Conservation (phyloP, 2,797 vertebrate species). For the Oreochromis grahami region DNA sequence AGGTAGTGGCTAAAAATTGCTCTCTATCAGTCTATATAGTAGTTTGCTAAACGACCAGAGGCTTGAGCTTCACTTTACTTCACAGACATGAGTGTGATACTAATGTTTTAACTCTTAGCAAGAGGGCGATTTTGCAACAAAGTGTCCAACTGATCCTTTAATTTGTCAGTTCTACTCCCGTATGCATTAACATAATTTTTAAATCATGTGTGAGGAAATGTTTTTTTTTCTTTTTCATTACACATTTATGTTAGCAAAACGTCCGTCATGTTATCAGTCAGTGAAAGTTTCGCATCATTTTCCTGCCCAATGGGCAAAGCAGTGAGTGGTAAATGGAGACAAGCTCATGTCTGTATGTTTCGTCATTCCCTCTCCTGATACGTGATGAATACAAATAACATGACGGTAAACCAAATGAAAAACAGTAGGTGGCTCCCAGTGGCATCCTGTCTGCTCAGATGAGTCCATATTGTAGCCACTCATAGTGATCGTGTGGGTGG, state of each 20-base stretch:
- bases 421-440: conserved; percentile 23
- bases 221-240: neutral
- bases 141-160: neutral
- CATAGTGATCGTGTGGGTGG: conserved; percentile 23
- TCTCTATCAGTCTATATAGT: neutral
- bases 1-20: neutral
- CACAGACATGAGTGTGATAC: neutral
- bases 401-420: neutral
- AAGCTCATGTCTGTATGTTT: neutral
- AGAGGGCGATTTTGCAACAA: neutral
- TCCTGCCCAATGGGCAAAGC: neutral
- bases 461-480: conserved; percentile 19
- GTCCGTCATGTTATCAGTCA: neutral
- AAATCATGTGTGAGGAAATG: neutral
- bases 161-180: neutral
- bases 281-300: neutral
- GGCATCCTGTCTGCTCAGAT: conserved; percentile 23
- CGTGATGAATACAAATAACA: neutral
- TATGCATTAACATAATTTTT: neutral
- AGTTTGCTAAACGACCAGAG: neutral
- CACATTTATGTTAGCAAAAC: neutral
- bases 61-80: neutral
- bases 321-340: neutral
- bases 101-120: neutral
- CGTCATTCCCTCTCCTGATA: neutral